These are phyloP conservation scores for Hypselothyrea guttata DNA, from an alignment of 2,888 invertebrate species.

Conservation along the genomic window DNA sequence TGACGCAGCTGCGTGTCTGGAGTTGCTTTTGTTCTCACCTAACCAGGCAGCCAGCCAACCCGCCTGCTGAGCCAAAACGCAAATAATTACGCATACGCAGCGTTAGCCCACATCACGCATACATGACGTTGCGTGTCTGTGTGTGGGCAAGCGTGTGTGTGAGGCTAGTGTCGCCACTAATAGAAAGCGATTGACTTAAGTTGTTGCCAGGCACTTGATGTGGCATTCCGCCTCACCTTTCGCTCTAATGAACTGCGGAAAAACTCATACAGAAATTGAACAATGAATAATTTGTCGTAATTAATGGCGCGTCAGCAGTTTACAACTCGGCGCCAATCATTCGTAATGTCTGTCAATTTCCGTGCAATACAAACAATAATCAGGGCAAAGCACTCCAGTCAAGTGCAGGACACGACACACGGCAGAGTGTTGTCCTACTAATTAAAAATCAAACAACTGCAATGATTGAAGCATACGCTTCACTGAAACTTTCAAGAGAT, in stretches of 20 bases:
- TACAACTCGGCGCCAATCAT: constrained; percentile 54
- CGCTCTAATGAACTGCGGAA: constrained; percentile 6
- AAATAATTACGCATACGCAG: constrained; percentile 72
- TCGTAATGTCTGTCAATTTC: constrained; percentile 40
- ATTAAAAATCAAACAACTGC: constrained; percentile 52
- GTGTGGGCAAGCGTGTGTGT: constrained; percentile 6
- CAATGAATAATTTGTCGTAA: constrained; percentile 66
- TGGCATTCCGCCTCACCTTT: background rate
- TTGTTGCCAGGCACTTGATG: constrained; percentile 34
- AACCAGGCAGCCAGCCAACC: constrained; percentile 3
- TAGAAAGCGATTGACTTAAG: constrained; percentile 67
- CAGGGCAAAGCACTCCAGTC: constrained; percentile 24
- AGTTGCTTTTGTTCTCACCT: constrained; percentile 22
- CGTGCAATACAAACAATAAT: constrained; percentile 45
- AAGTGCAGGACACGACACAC: background rate
- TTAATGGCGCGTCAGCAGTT: constrained; percentile 61
- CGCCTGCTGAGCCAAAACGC: constrained; percentile 24
- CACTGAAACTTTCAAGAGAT: constrained; percentile 40
- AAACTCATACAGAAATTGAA: constrained; percentile 57
- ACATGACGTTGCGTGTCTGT: constrained; percentile 37
- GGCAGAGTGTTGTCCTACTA: constrained; percentile 29
- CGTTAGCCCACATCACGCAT: constrained; percentile 45
- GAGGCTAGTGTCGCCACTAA: constrained; percentile 61
- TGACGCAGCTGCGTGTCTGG: constrained; percentile 51
- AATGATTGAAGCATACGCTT: constrained; percentile 31